phyloP scores from a whole-genome alignment of 2,888 invertebrate species.

The Sipha maydis region DNA sequence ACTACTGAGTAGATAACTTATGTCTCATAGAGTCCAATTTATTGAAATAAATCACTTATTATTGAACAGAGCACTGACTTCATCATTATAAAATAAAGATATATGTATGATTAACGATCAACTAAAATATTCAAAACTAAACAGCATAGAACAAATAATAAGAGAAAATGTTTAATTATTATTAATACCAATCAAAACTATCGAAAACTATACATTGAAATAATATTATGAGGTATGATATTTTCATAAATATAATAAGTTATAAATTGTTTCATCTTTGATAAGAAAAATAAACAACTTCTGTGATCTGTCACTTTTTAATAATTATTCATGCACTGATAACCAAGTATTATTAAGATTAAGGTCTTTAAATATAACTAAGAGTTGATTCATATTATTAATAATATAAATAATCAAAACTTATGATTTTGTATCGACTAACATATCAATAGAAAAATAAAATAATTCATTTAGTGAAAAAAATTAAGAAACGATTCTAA shows the following conservation, averaged over 20 bases:
- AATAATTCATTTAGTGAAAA: background rate
- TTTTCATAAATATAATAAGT: background rate
- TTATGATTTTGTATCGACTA: background rate
- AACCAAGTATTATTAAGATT: background rate
- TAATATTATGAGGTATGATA: background rate
- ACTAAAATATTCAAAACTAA: background rate
- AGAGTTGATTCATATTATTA: background rate
- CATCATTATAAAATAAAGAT: too few species aligned
- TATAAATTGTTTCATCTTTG: background rate
- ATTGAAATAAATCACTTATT: background rate
- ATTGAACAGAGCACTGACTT: background rate
- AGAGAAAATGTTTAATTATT: too few species aligned
- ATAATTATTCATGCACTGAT: background rate
- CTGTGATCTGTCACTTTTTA: background rate
- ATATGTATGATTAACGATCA: too few species aligned
- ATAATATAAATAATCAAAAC: background rate
- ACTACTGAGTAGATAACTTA: background rate
- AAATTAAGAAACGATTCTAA: background rate
- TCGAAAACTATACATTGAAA: too few species aligned
- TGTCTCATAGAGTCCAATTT: background rate
- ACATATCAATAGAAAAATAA: background rate
- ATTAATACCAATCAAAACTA: too few species aligned
- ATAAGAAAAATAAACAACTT: slow-evolving; percentile 1
- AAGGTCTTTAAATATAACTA: background rate
- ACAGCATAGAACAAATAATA: background rate